phyloP scores from a whole-genome alignment of 2,888 invertebrate genomes.

The Drosophila nigricruria region DNA sequence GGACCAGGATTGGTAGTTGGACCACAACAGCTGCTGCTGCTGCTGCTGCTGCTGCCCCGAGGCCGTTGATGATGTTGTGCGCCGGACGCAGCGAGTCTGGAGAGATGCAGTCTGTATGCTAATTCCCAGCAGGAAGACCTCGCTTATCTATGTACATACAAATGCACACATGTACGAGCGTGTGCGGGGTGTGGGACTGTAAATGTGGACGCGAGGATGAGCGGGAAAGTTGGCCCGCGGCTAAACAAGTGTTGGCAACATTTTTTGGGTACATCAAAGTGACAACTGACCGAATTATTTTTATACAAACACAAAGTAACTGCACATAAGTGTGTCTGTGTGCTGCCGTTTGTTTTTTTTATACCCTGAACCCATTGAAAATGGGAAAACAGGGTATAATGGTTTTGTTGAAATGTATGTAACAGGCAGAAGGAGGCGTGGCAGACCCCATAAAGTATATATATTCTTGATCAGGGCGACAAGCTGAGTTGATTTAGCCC shows the following conservation, averaged over 20 bases:
- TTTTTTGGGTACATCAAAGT: constrained; percentile 71
- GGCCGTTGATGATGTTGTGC: constrained; percentile 61
- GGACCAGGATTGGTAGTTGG: constrained; percentile 1
- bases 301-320: constrained; percentile 25
- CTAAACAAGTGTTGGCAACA: constrained; percentile 62
- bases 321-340: constrained; percentile 4
- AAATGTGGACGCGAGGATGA: constrained; percentile 9
- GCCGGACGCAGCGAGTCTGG: constrained; percentile 46
- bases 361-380: no score
- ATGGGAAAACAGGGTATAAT: no score
- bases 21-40: constrained; percentile 46
- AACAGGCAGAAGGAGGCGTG: no score
- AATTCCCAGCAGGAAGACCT: constrained; percentile 72
- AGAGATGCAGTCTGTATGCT: constrained; percentile 67
- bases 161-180: not conserved
- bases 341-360: constrained; percentile 25
- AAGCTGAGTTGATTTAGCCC: no score
- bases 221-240: constrained; percentile 40
- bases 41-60: constrained; percentile 37
- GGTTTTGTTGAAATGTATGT: no score
- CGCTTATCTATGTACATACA: constrained; percentile 25
- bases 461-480: no score
- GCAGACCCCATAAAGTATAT: no score
- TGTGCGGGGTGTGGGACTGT: not conserved
- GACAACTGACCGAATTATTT: constrained; percentile 77